A percentile compares a stretch with the other conserved stretches of the same genome.
Evolutionary conservation across 1,140 invertebrate species (phyloP).

Genomic region (Trinorchestia longiramus): DNA sequence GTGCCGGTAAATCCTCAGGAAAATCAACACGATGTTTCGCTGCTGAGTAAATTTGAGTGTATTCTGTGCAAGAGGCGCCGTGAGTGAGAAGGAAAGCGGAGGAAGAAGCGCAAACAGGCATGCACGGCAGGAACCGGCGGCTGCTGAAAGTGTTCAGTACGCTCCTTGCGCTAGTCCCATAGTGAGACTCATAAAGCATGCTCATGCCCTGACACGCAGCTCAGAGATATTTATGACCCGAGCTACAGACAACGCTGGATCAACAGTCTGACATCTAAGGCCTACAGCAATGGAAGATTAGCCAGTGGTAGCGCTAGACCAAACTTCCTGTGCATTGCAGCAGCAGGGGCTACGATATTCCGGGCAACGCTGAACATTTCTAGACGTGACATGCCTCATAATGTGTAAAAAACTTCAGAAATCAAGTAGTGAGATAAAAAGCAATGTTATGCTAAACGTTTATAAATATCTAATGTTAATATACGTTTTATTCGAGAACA

Average conservation of each 20-base stretch:
- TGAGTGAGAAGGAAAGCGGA: neutral
- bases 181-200: conserved; percentile 15
- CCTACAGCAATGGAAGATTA: conserved; percentile 5
- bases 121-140: neutral
- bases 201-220: neutral
- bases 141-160: neutral
- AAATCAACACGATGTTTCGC: neutral
- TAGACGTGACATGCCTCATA: too few species aligned
- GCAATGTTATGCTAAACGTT: too few species aligned
- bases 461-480: too few species aligned
- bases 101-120: neutral
- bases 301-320: neutral
- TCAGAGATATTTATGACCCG: neutral
- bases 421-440: too few species aligned
- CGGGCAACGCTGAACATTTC: too few species aligned
- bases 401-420: too few species aligned
- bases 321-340: neutral
- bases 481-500: too few species aligned
- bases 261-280: neutral
- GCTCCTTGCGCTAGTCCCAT: neutral
- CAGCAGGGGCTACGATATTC: neutral
- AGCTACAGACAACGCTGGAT: conserved; percentile 26
- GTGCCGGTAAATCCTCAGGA: neutral
- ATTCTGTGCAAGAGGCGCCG: neutral
- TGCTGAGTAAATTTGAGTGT: neutral